These are phyloP conservation scores for Phasianus colchicus DNA, from an alignment of 2,113 vertebrate genomes.

Conservation along the genomic window DNA sequence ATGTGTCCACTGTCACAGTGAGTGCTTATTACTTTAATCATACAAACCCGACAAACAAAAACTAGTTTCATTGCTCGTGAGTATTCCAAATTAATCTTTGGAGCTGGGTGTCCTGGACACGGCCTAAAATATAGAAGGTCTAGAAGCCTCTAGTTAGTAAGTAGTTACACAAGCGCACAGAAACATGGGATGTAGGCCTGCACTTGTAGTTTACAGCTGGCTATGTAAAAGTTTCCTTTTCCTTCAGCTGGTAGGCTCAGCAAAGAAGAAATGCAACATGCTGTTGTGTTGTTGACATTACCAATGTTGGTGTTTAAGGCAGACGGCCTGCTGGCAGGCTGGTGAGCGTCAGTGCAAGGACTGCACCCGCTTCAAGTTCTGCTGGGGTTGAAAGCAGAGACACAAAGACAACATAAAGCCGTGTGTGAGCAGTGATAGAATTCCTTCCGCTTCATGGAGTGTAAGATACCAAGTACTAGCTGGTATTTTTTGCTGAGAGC, in stretches of 20 bases:
- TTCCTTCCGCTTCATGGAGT: background rate
- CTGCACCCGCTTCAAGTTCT: rapidly evolving
- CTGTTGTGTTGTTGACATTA: background rate
- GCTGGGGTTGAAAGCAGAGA: background rate
- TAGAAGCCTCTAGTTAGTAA: background rate
- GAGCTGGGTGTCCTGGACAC: background rate
- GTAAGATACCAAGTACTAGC: background rate
- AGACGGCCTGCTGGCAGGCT: rapidly evolving
- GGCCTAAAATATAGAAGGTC: background rate
- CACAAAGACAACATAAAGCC: background rate
- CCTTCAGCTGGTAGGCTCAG: constrained; percentile 12
- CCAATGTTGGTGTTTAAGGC: background rate
- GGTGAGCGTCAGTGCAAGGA: background rate
- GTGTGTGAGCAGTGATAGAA: background rate
- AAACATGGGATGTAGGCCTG: background rate
- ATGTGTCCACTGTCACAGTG: background rate
- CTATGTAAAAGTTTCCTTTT: background rate
- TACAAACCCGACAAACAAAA: background rate
- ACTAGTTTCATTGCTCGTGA: background rate
- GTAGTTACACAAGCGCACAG: background rate
- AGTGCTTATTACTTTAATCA: background rate
- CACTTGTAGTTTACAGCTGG: background rate
- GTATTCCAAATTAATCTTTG: background rate
- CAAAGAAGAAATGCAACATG: background rate
- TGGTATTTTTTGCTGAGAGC: background rate